Base-by-base conservation (phyloP, 2,797 vertebrate genomes). In the Emydoidea blandingii region DNA sequence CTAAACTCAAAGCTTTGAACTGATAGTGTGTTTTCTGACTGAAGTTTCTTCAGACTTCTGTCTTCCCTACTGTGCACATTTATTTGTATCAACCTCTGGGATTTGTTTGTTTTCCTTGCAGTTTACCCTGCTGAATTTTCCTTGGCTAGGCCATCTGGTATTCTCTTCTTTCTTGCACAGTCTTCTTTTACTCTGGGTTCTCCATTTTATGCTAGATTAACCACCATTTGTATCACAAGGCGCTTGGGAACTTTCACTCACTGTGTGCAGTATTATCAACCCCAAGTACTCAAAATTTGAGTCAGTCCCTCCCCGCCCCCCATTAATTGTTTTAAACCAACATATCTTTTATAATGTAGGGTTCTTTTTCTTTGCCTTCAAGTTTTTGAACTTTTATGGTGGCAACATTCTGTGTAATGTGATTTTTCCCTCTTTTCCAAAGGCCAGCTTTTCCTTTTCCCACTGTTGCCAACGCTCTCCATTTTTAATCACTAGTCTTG, bases 51-150 rank as follows among this genome's bases (percentile, higher is more conserved):
- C 94, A 89, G 90, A 92, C 94, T 16, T 89, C 53, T 50, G 65
- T 95, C 79, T 95, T 96, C 94, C 97, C 97, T 76, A 92, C 97
- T 97, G 94, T 91, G 96, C 88, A 95, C 92, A 96, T 96, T 98
- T 93, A 96, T 96, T 96, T 93, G 87, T 95, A 2, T 0, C 86
- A 94, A 95, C 95, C 97, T 96, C 95, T 88, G 95, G 85, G 92
- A 95, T 95, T 96, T 98, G 94, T 95, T 98, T 98, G 88, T 97
- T 98, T 97, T 91, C 83, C 90, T 97, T 96, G 81, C 85, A 97
- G 83, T 97, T 95, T 90, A 84, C 82, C 93, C 88, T 90, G 85
- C 83, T 96, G 81, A 56, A 85, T 97, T 59, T 94, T 91, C 91
- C 96, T 97, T 4, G 86, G 31, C 80, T 96, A 88, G 86, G 34